Conservation (phyloP, 2,888 invertebrate species). For the Tuberolachnus salignus region DNA sequence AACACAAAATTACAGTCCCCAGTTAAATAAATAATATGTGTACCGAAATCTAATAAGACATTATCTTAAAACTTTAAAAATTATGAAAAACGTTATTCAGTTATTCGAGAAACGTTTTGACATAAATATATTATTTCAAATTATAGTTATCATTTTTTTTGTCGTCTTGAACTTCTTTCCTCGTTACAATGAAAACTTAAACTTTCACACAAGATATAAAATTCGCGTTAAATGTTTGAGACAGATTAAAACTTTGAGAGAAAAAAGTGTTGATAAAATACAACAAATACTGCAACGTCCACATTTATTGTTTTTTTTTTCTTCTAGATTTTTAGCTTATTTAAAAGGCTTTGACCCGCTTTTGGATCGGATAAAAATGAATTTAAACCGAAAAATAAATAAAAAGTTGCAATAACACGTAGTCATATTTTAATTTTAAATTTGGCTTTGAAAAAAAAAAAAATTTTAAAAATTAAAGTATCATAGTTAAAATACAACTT, state of each 20-base stretch:
- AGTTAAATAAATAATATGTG: too few relatives aligned
- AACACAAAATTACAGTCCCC: slow-evolving; percentile 1
- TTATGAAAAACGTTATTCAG: not conserved
- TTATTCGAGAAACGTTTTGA: not conserved
- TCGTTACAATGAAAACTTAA: not conserved
- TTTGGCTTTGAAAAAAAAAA: not conserved
- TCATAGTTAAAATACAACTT: too few relatives aligned
- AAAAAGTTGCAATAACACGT: not conserved
- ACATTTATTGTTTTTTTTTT: not conserved
- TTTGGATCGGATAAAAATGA: slow-evolving; percentile 30
- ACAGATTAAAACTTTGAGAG: not conserved
- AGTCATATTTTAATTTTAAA: slow-evolving; percentile 12
- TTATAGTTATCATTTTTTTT: not conserved
- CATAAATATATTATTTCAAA: not conserved
- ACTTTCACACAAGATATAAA: not conserved
- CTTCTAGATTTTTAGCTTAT: not conserved
- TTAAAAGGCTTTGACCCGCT: slow-evolving; percentile 5
- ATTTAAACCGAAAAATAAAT: not conserved
- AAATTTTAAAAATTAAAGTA: too few relatives aligned
- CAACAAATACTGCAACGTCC: not conserved
- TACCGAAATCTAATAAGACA: not conserved
- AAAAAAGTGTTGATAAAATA: slow-evolving; percentile 7
- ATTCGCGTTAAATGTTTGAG: slow-evolving; percentile 33
- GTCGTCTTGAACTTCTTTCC: too few relatives aligned
- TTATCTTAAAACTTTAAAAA: not conserved